Percentiles rank a stretch among this genome's conserved stretches.
phyloP scores from a whole-genome alignment of 2,113 vertebrate species.

The Morone chrysops region DNA sequence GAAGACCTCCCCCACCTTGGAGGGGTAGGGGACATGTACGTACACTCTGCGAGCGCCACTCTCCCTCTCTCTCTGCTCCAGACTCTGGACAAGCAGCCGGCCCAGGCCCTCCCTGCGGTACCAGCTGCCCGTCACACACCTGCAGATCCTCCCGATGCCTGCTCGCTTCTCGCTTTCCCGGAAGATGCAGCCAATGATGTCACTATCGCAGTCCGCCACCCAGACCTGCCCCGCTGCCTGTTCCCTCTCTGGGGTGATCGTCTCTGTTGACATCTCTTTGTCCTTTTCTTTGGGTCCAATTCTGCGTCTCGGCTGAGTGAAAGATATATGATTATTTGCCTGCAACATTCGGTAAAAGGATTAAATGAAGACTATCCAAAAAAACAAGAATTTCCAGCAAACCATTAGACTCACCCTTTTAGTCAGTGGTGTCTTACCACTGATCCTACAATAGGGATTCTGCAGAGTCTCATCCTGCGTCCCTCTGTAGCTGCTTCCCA shows the following conservation, averaged over 20 bases:
- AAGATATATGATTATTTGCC: neutral
- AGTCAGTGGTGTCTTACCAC: conserved; percentile 60
- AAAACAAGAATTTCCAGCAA: neutral
- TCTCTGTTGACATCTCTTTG: conserved; percentile 69
- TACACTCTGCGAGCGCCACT: conserved; percentile 75
- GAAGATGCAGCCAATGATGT: conserved; percentile 88
- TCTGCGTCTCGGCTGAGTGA: conserved; percentile 58
- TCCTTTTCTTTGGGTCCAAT: conserved; percentile 69
- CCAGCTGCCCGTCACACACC: conserved; percentile 87
- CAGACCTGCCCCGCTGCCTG: conserved; percentile 84
- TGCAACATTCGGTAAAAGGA: neutral
- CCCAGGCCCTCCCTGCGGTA: conserved; percentile 87
- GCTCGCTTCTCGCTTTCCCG: conserved; percentile 58
- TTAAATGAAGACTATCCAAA: neutral
- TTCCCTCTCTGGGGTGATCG: conserved; percentile 76
- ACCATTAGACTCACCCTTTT: conserved; percentile 65
- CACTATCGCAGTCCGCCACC: conserved; percentile 87
- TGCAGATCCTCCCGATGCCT: conserved; percentile 82
- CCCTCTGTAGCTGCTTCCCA: conserved; percentile 82
- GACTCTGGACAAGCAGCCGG: conserved; percentile 83
- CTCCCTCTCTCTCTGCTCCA: conserved; percentile 82
- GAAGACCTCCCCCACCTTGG: conserved; percentile 82
- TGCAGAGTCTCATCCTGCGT: conserved; percentile 71
- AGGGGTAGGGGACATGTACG: conserved; percentile 81
- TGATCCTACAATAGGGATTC: conserved; percentile 74